Percentiles rank a stretch among this genome's conserved stretches.
These are phyloP conservation scores for Drosophila stalkeri DNA, from an alignment of 2,888 invertebrate species.

Conservation along the genomic window DNA sequence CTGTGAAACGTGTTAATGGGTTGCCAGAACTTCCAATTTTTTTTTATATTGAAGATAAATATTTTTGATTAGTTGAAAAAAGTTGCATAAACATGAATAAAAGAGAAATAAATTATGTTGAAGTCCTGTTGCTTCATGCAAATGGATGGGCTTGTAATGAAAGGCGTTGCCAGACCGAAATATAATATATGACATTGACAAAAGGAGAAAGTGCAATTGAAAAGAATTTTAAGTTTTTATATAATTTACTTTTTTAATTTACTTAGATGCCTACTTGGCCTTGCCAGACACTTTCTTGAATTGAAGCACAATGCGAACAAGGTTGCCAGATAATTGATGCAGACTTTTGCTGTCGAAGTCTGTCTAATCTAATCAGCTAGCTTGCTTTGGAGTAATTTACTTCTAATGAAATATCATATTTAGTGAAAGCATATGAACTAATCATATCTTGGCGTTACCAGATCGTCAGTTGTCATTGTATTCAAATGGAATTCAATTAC, in stretches of 20 bases:
- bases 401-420: too few species aligned
- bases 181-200: not conserved
- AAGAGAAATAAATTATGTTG: not conserved
- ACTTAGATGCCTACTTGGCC: too few species aligned
- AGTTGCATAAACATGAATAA: not conserved
- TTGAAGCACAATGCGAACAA: not conserved
- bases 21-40: constrained; percentile 1
- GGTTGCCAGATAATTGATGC: not conserved
- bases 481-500: not conserved
- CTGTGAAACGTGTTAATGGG: not conserved
- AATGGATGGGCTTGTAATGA: not conserved
- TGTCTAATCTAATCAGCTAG: too few species aligned
- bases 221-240: too few species aligned
- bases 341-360: not conserved
- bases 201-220: not conserved
- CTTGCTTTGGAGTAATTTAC: too few species aligned
- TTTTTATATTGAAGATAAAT: not conserved
- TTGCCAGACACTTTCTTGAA: too few species aligned
- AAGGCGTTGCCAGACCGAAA: not conserved
- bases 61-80: not conserved
- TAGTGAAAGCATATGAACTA: too few species aligned
- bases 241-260: too few species aligned
- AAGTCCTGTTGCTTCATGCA: not conserved
- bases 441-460: not conserved
- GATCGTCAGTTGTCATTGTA: not conserved